A percentile compares a stretch with the other conserved stretches of the same genome.
phyloP scores from a whole-genome alignment of 2,113 vertebrate genomes.

The Vireo altiloquus region DNA sequence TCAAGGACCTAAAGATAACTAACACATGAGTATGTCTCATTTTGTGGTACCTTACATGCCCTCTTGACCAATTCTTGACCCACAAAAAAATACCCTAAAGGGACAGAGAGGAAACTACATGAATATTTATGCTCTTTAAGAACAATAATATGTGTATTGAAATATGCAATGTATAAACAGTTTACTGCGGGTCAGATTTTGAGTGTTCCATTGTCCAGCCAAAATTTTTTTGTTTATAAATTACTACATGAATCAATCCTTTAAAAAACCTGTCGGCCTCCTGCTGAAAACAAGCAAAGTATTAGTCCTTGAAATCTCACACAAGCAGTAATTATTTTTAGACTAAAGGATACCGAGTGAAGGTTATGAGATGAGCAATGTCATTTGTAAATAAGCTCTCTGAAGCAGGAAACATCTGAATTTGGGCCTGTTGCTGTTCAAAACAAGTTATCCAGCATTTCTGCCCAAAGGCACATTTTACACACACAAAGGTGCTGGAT shows the following conservation, averaged over 20 bases:
- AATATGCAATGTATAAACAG: background rate
- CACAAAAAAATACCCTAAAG: background rate
- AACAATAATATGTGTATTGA: background rate
- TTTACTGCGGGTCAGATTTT: background rate
- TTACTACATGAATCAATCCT: background rate
- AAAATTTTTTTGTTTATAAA: background rate
- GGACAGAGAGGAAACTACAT: background rate
- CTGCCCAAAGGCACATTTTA: background rate
- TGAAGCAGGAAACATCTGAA: background rate
- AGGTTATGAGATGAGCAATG: background rate
- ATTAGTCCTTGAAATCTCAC: background rate
- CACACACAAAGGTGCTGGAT: background rate
- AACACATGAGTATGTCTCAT: background rate
- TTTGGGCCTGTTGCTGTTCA: background rate
- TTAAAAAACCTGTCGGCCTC: background rate
- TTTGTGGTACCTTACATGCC: background rate
- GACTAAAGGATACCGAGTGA: background rate
- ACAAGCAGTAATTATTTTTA: slow-evolving; percentile 18
- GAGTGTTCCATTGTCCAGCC: background rate
- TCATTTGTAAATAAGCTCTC: background rate
- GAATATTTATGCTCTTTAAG: background rate
- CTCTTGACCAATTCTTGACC: background rate
- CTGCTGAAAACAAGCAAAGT: background rate
- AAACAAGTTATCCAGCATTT: background rate
- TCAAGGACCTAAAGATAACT: background rate